These are phyloP conservation scores for Clinocottus analis DNA, from an alignment of 2,113 vertebrate species.

Conservation along the genomic window DNA sequence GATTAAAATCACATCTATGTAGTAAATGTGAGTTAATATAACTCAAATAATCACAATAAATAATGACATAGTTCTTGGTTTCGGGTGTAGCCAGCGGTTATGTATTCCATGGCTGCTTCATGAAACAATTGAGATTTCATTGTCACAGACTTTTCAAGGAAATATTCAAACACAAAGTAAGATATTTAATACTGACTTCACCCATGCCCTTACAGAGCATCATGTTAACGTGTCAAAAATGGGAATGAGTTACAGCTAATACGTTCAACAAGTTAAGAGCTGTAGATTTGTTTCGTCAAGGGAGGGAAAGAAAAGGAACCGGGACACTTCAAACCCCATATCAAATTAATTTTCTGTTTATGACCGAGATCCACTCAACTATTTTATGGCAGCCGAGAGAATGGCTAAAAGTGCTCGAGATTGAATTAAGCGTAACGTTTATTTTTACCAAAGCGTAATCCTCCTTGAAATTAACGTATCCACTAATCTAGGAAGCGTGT, in stretches of 20 bases:
- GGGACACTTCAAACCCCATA: too few relatives aligned
- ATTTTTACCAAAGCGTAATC: neutral
- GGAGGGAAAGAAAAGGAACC: too few relatives aligned
- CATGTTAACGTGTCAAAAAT: neutral
- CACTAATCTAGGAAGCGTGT: neutral
- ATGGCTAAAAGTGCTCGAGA: neutral
- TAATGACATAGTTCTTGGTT: too few relatives aligned
- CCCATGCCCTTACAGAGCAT: neutral
- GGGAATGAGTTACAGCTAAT: neutral
- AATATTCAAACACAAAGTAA: neutral
- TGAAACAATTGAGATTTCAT: neutral
- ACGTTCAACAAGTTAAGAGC: neutral
- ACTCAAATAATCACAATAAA: too few relatives aligned
- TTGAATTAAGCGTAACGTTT: neutral
- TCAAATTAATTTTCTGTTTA: neutral
- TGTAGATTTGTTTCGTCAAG: neutral
- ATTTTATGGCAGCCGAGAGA: neutral
- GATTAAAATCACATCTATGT: neutral
- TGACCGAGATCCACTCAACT: neutral
- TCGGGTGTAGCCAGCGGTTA: too few relatives aligned
- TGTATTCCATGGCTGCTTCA: neutral
- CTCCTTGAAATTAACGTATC: neutral
- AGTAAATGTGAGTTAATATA: neutral
- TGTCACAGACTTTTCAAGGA: neutral
- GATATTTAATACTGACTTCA: neutral